phyloP scores from a whole-genome alignment of 2,888 invertebrate genomes.

The Crepidodera aurea region DNA sequence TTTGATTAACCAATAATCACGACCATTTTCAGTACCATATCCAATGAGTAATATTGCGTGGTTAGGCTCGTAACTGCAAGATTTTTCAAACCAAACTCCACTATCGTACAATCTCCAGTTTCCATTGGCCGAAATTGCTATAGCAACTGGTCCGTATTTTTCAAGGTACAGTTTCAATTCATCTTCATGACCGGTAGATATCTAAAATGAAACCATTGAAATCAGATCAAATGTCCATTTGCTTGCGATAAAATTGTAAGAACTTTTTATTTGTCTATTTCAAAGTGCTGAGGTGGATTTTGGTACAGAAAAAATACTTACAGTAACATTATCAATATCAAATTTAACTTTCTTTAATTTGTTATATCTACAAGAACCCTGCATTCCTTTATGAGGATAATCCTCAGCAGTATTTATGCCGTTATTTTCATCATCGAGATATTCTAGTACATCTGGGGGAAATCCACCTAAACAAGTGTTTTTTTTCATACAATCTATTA shows the following conservation, averaged over 20 bases:
- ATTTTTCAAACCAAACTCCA: constrained; percentile 15
- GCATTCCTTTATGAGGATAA: constrained; percentile 9
- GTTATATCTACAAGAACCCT: constrained; percentile 2
- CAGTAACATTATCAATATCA: neutral
- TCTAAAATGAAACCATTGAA: neutral
- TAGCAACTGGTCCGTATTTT: constrained; percentile 16
- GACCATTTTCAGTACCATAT: constrained; percentile 13
- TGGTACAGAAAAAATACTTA: neutral
- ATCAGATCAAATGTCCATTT: too few species aligned
- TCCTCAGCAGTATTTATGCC: constrained; percentile 17
- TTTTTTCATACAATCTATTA: neutral
- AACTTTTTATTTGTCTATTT: too few species aligned
- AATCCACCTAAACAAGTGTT: constrained; percentile 13
- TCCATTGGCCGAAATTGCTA: constrained; percentile 6
- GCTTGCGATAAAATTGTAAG: too few species aligned
- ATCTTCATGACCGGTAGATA: neutral
- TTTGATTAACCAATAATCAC: constrained; percentile 18
- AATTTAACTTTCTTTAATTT: constrained; percentile 12
- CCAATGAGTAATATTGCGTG: constrained; percentile 6
- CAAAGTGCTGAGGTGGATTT: too few species aligned
- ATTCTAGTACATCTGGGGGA: neutral
- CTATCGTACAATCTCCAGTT: constrained; percentile 18
- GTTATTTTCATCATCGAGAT: neutral
- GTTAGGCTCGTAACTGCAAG: constrained; percentile 3
- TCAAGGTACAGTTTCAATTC: neutral